These are phyloP conservation scores for Hippolais icterina DNA, from an alignment of 2,113 vertebrate genomes.

Conservation along the genomic window DNA sequence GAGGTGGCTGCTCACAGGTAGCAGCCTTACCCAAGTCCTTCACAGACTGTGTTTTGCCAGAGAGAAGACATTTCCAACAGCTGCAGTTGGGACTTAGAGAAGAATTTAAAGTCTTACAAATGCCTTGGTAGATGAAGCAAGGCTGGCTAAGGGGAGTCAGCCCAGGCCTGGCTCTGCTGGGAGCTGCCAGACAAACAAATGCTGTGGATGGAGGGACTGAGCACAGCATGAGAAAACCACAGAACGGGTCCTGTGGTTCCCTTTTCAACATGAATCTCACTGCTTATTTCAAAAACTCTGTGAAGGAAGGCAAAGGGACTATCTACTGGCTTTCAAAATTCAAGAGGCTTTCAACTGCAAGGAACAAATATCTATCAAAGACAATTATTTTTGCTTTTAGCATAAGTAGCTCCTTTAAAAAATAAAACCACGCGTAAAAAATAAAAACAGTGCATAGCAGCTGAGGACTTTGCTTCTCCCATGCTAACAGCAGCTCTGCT, in stretches of 20 bases:
- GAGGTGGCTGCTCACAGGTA: neutral
- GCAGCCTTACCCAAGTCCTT: neutral
- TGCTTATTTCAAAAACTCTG: neutral
- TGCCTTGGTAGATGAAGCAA: neutral
- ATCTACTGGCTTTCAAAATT: neutral
- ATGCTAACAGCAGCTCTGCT: neutral
- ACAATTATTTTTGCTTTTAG: constrained; percentile 22
- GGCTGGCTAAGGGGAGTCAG: neutral
- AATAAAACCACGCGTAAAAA: neutral
- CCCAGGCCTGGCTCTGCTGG: neutral
- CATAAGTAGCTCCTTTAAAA: neutral
- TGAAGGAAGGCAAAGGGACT: neutral
- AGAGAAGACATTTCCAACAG: neutral
- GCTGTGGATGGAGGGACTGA: neutral
- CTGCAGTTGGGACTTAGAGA: neutral
- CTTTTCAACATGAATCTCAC: neutral
- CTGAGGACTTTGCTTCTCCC: neutral
- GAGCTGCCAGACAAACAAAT: neutral
- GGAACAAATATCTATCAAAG: neutral
- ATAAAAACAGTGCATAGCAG: neutral
- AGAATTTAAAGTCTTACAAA: neutral
- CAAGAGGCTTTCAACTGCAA: constrained; percentile 8
- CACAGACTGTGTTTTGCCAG: neutral
- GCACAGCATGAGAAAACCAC: neutral
- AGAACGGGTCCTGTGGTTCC: neutral